A percentile compares a stretch with the other conserved stretches of the same genome.
Evolutionary conservation across 2,888 invertebrate species (phyloP).

Genomic region (Hypselothyrea guttata): DNA sequence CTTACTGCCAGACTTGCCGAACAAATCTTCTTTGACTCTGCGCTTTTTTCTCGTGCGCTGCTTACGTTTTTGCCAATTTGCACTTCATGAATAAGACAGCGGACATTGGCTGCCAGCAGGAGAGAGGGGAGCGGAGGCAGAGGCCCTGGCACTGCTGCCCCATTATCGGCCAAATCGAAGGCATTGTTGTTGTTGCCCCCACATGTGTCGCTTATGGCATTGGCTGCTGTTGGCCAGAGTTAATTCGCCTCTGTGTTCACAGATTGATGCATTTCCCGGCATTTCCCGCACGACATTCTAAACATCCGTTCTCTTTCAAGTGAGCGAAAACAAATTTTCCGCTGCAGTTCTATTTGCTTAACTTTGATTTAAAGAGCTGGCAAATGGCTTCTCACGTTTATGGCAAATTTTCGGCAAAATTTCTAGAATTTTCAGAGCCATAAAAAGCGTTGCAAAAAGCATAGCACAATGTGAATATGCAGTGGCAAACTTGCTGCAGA

Average conservation of each 20-base stretch:
- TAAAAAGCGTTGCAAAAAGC: slow-evolving; percentile 15
- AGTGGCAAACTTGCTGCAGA: not conserved
- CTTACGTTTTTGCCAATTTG: slow-evolving; percentile 64
- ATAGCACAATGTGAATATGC: slow-evolving; percentile 9
- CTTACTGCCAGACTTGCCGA: too few relatives aligned
- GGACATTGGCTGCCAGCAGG: not conserved
- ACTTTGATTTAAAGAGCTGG: slow-evolving; percentile 9
- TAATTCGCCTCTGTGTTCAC: slow-evolving; percentile 29
- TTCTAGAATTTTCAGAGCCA: slow-evolving; percentile 5
- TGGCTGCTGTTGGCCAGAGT: slow-evolving; percentile 23
- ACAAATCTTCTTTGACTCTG: not conserved
- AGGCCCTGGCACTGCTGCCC: slow-evolving; percentile 41
- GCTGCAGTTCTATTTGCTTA: slow-evolving; percentile 31
- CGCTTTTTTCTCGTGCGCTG: slow-evolving; percentile 14
- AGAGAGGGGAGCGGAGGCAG: not conserved
- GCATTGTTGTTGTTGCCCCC: slow-evolving; percentile 6
- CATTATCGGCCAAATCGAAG: slow-evolving; percentile 56
- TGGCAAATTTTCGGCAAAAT: slow-evolving; percentile 29
- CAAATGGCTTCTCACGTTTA: slow-evolving; percentile 34
- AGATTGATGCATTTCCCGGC: slow-evolving; percentile 39
- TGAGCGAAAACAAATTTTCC: slow-evolving; percentile 17
- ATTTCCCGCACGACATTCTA: slow-evolving; percentile 11
- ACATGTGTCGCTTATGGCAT: slow-evolving; percentile 40
- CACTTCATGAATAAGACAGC: slow-evolving; percentile 70
- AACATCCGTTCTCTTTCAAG: slow-evolving; percentile 55